phyloP scores from a whole-genome alignment of 2,113 vertebrate species.

The Ptilonorhynchus violaceus region DNA sequence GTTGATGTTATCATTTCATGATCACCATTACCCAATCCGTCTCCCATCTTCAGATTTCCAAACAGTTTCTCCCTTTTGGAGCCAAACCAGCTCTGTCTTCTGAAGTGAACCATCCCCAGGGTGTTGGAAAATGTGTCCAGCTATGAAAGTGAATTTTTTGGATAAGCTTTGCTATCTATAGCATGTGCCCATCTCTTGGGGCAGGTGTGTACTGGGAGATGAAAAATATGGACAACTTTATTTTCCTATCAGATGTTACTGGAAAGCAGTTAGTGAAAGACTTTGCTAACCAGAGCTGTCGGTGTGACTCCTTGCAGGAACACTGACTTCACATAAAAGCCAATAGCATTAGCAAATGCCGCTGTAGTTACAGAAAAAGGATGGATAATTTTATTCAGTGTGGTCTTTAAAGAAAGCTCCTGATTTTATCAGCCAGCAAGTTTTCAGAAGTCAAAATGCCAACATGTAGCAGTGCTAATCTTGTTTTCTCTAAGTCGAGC shows the following conservation, averaged over 20 bases:
- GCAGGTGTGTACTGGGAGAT: not conserved
- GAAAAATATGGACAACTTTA: not conserved
- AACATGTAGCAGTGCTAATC: not conserved
- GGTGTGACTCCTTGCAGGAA: not conserved
- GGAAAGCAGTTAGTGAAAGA: not conserved
- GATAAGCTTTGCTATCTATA: not conserved
- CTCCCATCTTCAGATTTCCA: not conserved
- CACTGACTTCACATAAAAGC: not conserved
- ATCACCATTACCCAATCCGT: not conserved
- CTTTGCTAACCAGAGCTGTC: not conserved
- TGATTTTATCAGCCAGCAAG: not conserved
- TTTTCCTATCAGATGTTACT: not conserved
- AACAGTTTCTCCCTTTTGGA: not conserved
- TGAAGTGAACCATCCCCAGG: fast-evolving
- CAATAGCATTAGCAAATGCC: not conserved
- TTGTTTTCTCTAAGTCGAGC: not conserved
- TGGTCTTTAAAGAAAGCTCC: not conserved
- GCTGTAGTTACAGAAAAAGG: not conserved
- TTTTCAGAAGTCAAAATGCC: not conserved
- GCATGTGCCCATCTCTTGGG: fast-evolving
- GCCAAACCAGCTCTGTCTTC: not conserved
- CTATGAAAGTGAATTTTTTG: not conserved
- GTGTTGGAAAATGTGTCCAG: not conserved
- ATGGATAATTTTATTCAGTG: not conserved
- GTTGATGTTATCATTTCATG: not conserved